Evolutionary conservation across 2,113 vertebrate species (phyloP).

Genomic region (Noturus placidus): DNA sequence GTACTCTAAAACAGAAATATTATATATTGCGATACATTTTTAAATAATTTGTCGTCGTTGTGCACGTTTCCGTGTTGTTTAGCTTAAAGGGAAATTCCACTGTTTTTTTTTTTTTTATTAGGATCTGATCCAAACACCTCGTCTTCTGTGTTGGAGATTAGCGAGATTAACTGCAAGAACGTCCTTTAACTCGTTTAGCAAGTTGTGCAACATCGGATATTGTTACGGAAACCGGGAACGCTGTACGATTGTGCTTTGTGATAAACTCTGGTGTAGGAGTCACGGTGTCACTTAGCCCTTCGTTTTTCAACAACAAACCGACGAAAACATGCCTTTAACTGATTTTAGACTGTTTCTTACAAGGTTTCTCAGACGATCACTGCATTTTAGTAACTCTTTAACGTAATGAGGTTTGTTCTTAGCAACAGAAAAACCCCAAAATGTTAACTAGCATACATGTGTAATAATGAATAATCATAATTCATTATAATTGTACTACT

Average conservation of each 20-base stretch:
- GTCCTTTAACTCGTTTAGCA: slow-evolving; percentile 29
- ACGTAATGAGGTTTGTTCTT: no score
- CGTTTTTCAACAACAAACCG: neutral
- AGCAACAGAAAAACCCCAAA: no score
- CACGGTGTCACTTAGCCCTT: no score
- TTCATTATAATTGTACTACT: neutral
- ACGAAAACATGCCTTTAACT: neutral
- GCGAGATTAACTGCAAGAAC: neutral
- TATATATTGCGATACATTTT: neutral
- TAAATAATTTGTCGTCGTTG: no score
- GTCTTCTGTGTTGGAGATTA: neutral
- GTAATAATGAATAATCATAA: neutral
- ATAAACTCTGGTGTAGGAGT: neutral
- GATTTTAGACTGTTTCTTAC: neutral
- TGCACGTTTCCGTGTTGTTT: neutral
- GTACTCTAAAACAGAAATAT: neutral
- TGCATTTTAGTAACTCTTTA: neutral
- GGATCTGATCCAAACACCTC: neutral
- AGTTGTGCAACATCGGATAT: slow-evolving; percentile 9
- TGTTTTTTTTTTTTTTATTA: neutral
- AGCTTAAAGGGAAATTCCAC: slow-evolving; percentile 9
- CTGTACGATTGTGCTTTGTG: neutral
- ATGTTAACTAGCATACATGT: neutral
- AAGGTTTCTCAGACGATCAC: neutral
- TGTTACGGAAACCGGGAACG: neutral